These are phyloP conservation scores for Allolobophora icterica DNA, from an alignment of 2,888 invertebrate genomes.

Conservation along the genomic window DNA sequence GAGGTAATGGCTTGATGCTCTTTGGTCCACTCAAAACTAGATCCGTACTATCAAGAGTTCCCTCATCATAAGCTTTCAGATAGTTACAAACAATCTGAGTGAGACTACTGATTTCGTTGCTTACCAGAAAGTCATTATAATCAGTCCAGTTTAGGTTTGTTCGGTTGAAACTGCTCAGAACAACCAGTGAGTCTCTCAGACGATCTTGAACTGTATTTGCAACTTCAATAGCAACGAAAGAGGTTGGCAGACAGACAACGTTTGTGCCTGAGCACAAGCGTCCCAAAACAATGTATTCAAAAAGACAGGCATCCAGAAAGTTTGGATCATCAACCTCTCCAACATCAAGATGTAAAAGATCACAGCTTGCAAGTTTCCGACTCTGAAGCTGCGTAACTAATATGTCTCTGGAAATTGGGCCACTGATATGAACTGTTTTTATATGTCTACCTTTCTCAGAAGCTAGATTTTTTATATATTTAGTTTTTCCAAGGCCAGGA, in stretches of 20 bases:
- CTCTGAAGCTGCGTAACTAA: background rate
- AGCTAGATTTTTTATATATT: background rate
- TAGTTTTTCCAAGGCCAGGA: slow-evolving; percentile 24
- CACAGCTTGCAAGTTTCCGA: background rate
- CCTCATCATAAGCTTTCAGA: slow-evolving; percentile 25
- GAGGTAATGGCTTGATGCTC: background rate
- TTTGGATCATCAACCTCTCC: slow-evolving; percentile 20
- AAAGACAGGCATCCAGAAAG: slow-evolving; percentile 21
- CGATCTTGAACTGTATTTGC: slow-evolving; percentile 22
- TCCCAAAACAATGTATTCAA: slow-evolving; percentile 28
- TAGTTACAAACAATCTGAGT: slow-evolving; percentile 21
- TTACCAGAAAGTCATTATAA: background rate
- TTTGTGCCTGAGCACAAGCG: slow-evolving; percentile 21
- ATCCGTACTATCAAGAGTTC: background rate
- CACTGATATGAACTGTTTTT: slow-evolving; percentile 25
- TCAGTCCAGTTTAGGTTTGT: background rate
- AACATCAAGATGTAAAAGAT: slow-evolving; percentile 4
- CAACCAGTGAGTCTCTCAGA: slow-evolving; percentile 18
- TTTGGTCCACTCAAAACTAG: background rate
- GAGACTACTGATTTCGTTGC: background rate
- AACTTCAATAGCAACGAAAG: slow-evolving; percentile 8
- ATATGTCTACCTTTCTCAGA: background rate
- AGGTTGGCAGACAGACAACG: slow-evolving; percentile 15
- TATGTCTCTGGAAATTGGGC: slow-evolving; percentile 6
- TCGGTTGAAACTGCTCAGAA: slow-evolving; percentile 20